A percentile compares a stretch with the other conserved stretches of the same genome.
These are phyloP conservation scores for Semaprochilodus insignis DNA, from an alignment of 2,797 vertebrate genomes.

Conservation along the genomic window DNA sequence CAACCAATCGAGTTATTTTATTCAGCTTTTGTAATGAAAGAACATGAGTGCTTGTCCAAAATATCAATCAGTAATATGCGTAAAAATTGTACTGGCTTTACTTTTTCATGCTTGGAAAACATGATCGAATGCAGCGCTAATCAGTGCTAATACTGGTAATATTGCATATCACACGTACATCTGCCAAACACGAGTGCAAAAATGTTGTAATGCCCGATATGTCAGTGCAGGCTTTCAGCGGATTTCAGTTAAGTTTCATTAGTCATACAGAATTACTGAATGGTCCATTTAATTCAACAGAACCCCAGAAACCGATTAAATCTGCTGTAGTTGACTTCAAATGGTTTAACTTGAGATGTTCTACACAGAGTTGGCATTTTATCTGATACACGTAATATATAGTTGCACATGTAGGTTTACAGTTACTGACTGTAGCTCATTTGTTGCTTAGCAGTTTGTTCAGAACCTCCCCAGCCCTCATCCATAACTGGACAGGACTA, in stretches of 20 bases:
- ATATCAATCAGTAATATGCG: neutral
- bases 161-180: slow-evolving; percentile 47
- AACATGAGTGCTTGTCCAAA: slow-evolving; percentile 12
- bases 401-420: neutral
- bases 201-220: slow-evolving; percentile 25
- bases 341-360: neutral
- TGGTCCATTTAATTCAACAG: neutral
- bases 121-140: neutral
- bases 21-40: neutral
- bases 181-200: slow-evolving; percentile 35
- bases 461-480: neutral
- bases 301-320: neutral
- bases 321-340: neutral
- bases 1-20: slow-evolving; percentile 22
- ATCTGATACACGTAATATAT: neutral
- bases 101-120: slow-evolving; percentile 12
- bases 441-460: neutral
- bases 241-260: slow-evolving; percentile 2
- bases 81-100: slow-evolving; percentile 17
- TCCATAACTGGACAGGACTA: too few species aligned
- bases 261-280: neutral
- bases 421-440: neutral
- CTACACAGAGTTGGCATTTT: neutral
- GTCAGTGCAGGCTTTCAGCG: neutral
- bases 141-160: slow-evolving; percentile 43